Conservation (phyloP, 1,140 invertebrate genomes). For the Meloidogyne floridensis region DNA sequence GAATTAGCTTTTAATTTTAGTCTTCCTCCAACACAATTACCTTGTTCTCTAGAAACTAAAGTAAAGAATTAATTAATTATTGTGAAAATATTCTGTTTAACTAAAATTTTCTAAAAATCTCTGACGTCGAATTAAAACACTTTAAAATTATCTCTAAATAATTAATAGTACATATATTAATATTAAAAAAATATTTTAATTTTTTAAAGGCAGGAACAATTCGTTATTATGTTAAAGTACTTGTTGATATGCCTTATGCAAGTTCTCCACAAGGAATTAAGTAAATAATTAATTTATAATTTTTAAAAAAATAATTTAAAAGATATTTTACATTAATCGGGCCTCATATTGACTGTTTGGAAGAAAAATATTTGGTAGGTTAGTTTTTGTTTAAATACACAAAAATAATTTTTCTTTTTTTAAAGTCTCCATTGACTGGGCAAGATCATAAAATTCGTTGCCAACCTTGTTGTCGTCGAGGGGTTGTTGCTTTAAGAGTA, state of each 20-base stretch:
- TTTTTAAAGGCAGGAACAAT: slow-evolving; percentile 73
- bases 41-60: slow-evolving; percentile 78
- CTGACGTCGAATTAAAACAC: no score
- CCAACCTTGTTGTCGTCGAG: slow-evolving; percentile 78
- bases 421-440: slow-evolving; percentile 72
- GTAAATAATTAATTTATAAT: not conserved
- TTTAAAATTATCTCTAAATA: no score
- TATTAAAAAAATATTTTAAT: not conserved
- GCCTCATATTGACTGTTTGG: slow-evolving; percentile 83
- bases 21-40: slow-evolving; percentile 77
- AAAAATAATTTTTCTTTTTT: slow-evolving; percentile 27
- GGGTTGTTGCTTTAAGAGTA: slow-evolving; percentile 75
- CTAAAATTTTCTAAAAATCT: no score
- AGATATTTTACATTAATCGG: slow-evolving; percentile 80
- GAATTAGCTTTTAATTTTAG: slow-evolving; percentile 79
- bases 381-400: no score
- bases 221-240: slow-evolving; percentile 76
- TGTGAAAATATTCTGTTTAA: no score
- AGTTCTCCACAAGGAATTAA: slow-evolving; percentile 82
- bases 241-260: slow-evolving; percentile 80
- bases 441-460: slow-evolving; percentile 75
- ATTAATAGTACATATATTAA: not conserved
- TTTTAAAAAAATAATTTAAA: not conserved
- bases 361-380: slow-evolving; percentile 79
- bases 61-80: not conserved